Conservation (phyloP, 2,888 invertebrate genomes). For the Leptinotarsa haldemani region DNA sequence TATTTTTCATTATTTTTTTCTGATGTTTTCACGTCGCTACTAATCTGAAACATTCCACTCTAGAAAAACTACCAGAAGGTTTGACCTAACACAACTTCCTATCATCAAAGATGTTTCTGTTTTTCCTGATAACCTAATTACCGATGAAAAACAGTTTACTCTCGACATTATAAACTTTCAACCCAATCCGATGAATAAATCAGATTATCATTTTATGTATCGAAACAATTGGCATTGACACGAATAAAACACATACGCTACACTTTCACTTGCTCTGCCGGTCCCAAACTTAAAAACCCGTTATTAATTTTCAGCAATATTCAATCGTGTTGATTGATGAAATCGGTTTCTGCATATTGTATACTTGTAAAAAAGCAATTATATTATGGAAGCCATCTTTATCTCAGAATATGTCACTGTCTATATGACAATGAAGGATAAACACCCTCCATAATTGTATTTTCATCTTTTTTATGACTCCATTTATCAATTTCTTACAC, state of each 20-base stretch:
- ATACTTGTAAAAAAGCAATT: neutral
- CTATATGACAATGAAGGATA: neutral
- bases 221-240: conserved; percentile 32
- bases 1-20: no score
- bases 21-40: no score
- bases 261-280: conserved; percentile 32
- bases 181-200: neutral
- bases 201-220: neutral
- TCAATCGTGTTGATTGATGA: conserved; percentile 11
- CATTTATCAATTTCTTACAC: no score
- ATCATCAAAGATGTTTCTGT: neutral
- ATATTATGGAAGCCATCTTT: neutral
- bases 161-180: neutral
- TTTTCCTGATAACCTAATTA: neutral
- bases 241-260: conserved; percentile 25
- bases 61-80: no score
- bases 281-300: conserved; percentile 14
- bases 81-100: no score
- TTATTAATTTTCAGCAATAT: conserved; percentile 21
- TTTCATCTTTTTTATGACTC: no score
- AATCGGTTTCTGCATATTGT: neutral
- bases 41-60: no score
- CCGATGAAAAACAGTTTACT: neutral
- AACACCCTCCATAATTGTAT: neutral
- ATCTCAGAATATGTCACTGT: neutral